Evolutionary conservation across 2,113 vertebrate species (phyloP).

Genomic region (Nannospalax galili): DNA sequence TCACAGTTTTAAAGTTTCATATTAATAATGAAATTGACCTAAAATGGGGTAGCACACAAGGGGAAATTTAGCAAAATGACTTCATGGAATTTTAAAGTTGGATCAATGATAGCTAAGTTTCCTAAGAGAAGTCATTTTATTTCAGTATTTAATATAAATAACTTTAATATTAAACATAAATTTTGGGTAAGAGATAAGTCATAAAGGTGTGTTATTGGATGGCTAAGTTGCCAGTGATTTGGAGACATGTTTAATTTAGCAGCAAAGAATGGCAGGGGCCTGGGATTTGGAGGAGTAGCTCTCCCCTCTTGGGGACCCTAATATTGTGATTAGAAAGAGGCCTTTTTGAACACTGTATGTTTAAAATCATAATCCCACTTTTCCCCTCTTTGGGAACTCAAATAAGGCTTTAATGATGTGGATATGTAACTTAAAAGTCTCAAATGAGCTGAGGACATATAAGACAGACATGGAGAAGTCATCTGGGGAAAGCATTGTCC

Average conservation of each 20-base stretch:
- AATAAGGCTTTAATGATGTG: not conserved
- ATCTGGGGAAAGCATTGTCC: not conserved
- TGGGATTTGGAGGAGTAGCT: not conserved
- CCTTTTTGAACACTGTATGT: not conserved
- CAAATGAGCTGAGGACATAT: too few species aligned
- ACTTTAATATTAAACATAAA: constrained; percentile 23
- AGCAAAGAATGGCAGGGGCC: not conserved
- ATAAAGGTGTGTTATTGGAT: not conserved
- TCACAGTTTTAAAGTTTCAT: constrained; percentile 23
- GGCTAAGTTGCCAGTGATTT: not conserved
- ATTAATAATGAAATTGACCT: constrained; percentile 26
- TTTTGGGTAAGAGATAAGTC: not conserved
- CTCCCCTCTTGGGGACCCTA: not conserved
- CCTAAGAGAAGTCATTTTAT: not conserved
- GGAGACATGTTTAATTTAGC: not conserved
- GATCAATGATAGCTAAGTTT: not conserved
- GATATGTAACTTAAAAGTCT: not conserved
- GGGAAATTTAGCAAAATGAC: constrained; percentile 24
- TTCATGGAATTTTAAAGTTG: constrained; percentile 43
- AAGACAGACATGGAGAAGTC: not conserved
- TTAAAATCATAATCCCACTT: not conserved
- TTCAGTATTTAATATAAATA: constrained; percentile 33
- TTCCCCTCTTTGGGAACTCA: not conserved
- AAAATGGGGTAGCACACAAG: constrained; percentile 18
- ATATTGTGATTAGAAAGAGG: not conserved